These are phyloP conservation scores for Colletes latitarsis DNA, from an alignment of 1,140 invertebrate species.

Conservation along the genomic window DNA sequence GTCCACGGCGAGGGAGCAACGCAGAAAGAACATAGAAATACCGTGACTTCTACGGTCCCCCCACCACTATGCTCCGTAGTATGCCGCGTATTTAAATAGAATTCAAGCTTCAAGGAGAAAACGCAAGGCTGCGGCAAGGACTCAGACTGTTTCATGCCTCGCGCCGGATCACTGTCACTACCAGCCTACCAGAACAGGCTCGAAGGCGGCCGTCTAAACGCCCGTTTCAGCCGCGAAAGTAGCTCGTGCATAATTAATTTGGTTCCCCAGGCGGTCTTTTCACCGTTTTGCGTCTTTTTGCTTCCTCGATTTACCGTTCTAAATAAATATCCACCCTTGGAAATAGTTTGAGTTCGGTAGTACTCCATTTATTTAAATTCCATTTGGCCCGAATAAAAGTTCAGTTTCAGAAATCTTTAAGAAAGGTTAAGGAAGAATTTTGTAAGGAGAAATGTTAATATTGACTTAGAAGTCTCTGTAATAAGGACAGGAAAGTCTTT, in stretches of 20 bases:
- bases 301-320: too few relatives aligned
- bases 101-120: slow-evolving; percentile 64
- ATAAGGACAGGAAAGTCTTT: too few relatives aligned
- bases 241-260: slow-evolving; percentile 41
- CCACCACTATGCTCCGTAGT: background rate
- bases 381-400: too few relatives aligned
- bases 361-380: too few relatives aligned
- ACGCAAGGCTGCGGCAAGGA: slow-evolving; percentile 71
- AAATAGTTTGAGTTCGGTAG: too few relatives aligned
- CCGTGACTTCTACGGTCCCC: slow-evolving; percentile 19
- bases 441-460: too few relatives aligned
- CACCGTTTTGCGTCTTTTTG: background rate
- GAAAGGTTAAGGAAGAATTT: too few relatives aligned
- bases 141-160: slow-evolving; percentile 58
- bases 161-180: slow-evolving; percentile 53
- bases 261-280: background rate
- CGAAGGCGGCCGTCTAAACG: slow-evolving; percentile 31
- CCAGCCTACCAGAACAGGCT: background rate
- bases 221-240: slow-evolving; percentile 22
- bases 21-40: slow-evolving; percentile 37
- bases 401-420: too few relatives aligned
- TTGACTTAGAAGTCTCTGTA: too few relatives aligned
- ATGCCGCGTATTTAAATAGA: slow-evolving; percentile 66
- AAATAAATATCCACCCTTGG: too few relatives aligned
- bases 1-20: background rate